phyloP scores from a whole-genome alignment of 1,140 invertebrate genomes.

The Eriosoma lanigerum region DNA sequence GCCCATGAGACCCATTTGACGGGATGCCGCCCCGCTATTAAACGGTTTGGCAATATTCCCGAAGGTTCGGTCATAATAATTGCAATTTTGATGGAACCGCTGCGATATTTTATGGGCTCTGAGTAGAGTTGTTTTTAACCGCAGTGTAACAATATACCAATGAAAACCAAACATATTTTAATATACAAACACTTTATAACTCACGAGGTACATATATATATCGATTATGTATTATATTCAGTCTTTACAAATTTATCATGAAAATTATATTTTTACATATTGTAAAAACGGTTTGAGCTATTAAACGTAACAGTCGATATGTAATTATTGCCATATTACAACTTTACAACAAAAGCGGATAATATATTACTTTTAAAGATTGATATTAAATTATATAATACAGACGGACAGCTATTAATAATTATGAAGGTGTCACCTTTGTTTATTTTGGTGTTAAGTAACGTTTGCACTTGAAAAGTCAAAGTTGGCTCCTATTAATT shows the following conservation, averaged over 20 bases:
- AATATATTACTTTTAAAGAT: neutral
- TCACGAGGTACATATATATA: too few species aligned
- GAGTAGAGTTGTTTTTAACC: neutral
- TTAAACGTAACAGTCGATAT: neutral
- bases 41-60: slow-evolving; percentile 43
- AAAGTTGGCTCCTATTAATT: too few species aligned
- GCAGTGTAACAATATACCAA: neutral
- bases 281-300: neutral
- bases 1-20: slow-evolving; percentile 35
- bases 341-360: neutral
- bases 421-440: too few species aligned
- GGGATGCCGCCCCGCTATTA: slow-evolving; percentile 26
- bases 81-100: slow-evolving; percentile 30
- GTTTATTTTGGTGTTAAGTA: too few species aligned
- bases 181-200: neutral
- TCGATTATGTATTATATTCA: neutral
- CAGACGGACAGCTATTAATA: neutral
- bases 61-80: slow-evolving; percentile 35
- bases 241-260: neutral
- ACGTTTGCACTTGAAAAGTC: too few species aligned
- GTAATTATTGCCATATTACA: neutral
- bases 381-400: neutral
- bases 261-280: neutral
- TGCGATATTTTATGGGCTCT: neutral
- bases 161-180: neutral